These are phyloP conservation scores for Prinia subflava DNA, from an alignment of 2,113 vertebrate species.

Conservation along the genomic window DNA sequence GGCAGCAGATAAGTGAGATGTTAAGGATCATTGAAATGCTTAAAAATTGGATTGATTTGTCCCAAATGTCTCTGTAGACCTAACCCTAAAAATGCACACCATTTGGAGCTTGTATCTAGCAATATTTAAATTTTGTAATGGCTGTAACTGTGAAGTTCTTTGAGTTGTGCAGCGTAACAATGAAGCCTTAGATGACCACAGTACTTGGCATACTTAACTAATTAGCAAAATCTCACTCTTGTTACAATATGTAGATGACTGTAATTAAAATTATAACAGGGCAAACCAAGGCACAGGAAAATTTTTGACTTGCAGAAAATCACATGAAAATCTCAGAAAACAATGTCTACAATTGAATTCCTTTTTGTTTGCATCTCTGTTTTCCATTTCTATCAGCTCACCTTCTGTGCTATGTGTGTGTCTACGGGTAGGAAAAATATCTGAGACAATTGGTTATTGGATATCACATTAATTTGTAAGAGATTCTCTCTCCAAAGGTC, in stretches of 20 bases:
- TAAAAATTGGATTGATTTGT: neutral
- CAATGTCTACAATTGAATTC: accelerated
- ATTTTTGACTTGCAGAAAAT: neutral
- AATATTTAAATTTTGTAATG: neutral
- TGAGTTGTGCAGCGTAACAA: neutral
- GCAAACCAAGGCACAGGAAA: neutral
- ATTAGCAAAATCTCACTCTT: neutral
- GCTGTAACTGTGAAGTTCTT: neutral
- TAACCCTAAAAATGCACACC: neutral
- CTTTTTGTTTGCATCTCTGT: neutral
- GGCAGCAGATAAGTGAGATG: neutral
- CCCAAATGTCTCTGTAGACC: neutral
- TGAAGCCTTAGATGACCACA: neutral
- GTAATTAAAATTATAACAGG: neutral
- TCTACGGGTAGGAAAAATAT: neutral
- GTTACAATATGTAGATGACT: neutral
- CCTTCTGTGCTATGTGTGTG: neutral
- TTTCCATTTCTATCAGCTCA: neutral
- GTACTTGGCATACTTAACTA: neutral
- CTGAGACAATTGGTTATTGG: neutral
- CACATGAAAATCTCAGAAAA: neutral
- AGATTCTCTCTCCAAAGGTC: neutral
- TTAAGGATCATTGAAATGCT: neutral
- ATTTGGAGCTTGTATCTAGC: neutral
- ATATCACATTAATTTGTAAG: neutral